Percentiles rank a stretch among this genome's conserved stretches.
phyloP scores from a whole-genome alignment of 2,888 invertebrate genomes.

The Hydriomena furcata region DNA sequence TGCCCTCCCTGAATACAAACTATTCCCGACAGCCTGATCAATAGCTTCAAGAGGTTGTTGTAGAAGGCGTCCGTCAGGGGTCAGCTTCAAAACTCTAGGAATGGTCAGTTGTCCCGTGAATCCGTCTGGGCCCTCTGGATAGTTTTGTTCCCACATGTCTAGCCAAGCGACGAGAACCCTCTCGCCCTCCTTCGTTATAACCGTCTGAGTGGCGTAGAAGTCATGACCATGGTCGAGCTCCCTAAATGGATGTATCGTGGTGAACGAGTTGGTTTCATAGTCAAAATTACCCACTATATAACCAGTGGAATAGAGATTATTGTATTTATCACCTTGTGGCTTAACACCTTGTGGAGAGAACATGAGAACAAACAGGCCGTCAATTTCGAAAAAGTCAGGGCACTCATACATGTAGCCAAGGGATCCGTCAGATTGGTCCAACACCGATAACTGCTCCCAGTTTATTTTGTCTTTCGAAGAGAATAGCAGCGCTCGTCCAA shows the following conservation, averaged over 20 bases:
- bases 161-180: slow-evolving; percentile 69
- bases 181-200: slow-evolving; percentile 46
- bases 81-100: slow-evolving; percentile 56
- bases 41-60: slow-evolving; percentile 59
- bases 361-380: slow-evolving; percentile 60
- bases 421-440: slow-evolving; percentile 59
- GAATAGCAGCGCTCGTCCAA: slow-evolving; percentile 63
- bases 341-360: slow-evolving; percentile 72
- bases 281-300: slow-evolving; percentile 72
- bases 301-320: slow-evolving; percentile 66
- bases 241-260: slow-evolving; percentile 47
- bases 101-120: slow-evolving; percentile 72
- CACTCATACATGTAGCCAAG: slow-evolving; percentile 79
- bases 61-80: slow-evolving; percentile 44
- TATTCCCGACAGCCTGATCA: slow-evolving; percentile 32
- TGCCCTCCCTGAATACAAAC: slow-evolving; percentile 42
- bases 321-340: slow-evolving; percentile 35
- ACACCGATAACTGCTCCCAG: slow-evolving; percentile 56
- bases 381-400: slow-evolving; percentile 74
- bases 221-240: slow-evolving; percentile 72
- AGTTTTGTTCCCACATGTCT: slow-evolving; percentile 70
- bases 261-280: slow-evolving; percentile 53
- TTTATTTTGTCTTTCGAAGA: slow-evolving; percentile 56
- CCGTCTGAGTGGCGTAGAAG: slow-evolving; percentile 73
- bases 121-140: slow-evolving; percentile 63